Conservation (phyloP, 1,140 invertebrate species). For the Leptoteleia sp. region DNA sequence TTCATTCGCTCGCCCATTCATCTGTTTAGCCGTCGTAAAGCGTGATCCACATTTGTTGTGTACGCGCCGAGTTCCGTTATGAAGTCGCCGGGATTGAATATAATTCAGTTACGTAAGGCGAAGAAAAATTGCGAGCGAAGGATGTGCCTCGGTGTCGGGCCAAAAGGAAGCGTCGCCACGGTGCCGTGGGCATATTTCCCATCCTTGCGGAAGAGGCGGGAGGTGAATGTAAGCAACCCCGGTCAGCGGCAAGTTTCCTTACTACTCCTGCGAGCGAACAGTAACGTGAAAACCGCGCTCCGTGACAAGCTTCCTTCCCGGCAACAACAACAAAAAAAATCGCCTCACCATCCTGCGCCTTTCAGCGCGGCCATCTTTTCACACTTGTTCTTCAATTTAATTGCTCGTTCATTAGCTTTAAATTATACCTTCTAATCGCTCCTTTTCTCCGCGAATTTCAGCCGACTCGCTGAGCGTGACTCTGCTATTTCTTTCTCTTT, state of each 20-base stretch:
- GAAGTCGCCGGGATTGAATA: conserved; percentile 23
- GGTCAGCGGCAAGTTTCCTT: conserved; percentile 59
- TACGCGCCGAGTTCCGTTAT: conserved; percentile 5
- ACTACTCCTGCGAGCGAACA: conserved; percentile 59
- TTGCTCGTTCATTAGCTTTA: conserved; percentile 17
- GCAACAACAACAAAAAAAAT: no score
- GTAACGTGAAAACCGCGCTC: conserved; percentile 63
- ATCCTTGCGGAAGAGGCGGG: conserved; percentile 65
- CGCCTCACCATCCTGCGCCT: conserved; percentile 9
- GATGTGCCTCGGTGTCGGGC: conserved; percentile 40
- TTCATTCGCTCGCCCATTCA: no score
- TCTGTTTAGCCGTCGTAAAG: no score
- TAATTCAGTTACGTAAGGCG: conserved; percentile 71
- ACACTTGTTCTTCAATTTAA: conserved; percentile 26
- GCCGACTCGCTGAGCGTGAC: background rate
- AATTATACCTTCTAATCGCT: conserved; percentile 14
- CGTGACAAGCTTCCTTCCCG: conserved; percentile 67
- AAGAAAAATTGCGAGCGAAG: conserved; percentile 31
- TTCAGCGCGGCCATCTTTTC: background rate
- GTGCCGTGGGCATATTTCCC: conserved; percentile 73
- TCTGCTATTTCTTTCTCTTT: no score
- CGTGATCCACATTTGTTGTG: background rate
- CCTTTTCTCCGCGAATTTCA: background rate
- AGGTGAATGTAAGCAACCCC: conserved; percentile 58
- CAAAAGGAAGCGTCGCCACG: conserved; percentile 73